Evolutionary conservation across 2,797 vertebrate genomes (phyloP).

Genomic region (Sebastes itinus): DNA sequence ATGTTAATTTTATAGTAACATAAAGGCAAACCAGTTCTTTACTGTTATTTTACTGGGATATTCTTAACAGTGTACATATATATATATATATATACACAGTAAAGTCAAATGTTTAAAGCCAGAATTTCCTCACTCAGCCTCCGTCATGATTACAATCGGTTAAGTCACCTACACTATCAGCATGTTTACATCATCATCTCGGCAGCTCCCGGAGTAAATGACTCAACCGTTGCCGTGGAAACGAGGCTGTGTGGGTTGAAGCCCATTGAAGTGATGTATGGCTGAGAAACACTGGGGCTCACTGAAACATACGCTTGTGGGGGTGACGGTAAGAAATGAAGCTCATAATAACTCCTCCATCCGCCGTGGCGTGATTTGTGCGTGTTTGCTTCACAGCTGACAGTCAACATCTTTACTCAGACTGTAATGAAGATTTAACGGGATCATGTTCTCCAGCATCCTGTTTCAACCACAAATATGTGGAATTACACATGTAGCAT

Average conservation of each 20-base stretch:
- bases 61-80: too few species aligned
- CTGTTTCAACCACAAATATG: not conserved
- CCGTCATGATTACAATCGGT: conserved; percentile 8
- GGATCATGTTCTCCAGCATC: not conserved
- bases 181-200: conserved; percentile 42
- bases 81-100: not conserved
- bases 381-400: not conserved
- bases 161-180: conserved; percentile 23
- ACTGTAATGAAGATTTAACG: not conserved
- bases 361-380: not conserved
- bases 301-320: not conserved
- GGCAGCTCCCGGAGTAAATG: conserved; percentile 7
- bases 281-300: not conserved
- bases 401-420: not conserved
- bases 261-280: conserved; percentile 36
- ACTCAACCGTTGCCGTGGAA: conserved; percentile 54
- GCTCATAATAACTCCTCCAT: not conserved
- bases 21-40: too few species aligned
- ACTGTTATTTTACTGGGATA: too few species aligned
- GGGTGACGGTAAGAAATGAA: not conserved
- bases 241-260: conserved; percentile 8
- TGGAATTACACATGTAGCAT: not conserved
- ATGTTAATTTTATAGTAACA: too few species aligned
- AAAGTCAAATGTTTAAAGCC: not conserved
- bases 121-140: not conserved